Evolutionary conservation across 2,888 invertebrate genomes (phyloP).

Genomic region (Drosophila melanosoma): DNA sequence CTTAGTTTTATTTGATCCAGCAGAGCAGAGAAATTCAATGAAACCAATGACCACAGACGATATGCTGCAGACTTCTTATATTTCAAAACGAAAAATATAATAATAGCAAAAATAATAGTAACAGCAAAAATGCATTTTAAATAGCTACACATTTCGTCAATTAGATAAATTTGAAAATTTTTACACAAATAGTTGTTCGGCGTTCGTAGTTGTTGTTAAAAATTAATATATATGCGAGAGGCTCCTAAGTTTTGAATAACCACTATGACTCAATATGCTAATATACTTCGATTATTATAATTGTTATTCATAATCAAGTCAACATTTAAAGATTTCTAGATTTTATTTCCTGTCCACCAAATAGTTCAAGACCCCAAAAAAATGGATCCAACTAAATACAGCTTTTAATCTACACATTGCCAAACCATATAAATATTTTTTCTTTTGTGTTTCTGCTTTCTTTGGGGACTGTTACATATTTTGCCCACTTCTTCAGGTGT

Average conservation of each 20-base stretch:
- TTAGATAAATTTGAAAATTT: background rate
- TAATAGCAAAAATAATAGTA: too few species aligned
- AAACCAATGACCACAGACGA: background rate
- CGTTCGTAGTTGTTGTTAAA: background rate
- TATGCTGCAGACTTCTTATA: too few species aligned
- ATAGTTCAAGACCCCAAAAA: background rate
- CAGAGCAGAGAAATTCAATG: background rate
- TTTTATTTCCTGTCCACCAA: background rate
- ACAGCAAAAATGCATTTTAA: background rate
- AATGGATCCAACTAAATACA: background rate
- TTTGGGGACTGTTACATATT: background rate
- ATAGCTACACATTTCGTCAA: background rate
- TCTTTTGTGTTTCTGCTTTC: background rate
- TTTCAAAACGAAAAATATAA: too few species aligned
- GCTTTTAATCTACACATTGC: background rate
- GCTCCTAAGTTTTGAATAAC: background rate
- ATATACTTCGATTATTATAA: background rate
- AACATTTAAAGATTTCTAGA: background rate
- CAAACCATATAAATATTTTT: too few species aligned
- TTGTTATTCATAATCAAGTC: background rate
- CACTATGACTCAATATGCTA: background rate
- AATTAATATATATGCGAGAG: background rate
- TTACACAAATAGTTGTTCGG: background rate
- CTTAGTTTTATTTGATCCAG: rapidly evolving
- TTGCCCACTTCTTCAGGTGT: background rate